These are phyloP conservation scores for Herpetotheres cachinnans DNA, from an alignment of 2,113 vertebrate species.

Conservation along the genomic window DNA sequence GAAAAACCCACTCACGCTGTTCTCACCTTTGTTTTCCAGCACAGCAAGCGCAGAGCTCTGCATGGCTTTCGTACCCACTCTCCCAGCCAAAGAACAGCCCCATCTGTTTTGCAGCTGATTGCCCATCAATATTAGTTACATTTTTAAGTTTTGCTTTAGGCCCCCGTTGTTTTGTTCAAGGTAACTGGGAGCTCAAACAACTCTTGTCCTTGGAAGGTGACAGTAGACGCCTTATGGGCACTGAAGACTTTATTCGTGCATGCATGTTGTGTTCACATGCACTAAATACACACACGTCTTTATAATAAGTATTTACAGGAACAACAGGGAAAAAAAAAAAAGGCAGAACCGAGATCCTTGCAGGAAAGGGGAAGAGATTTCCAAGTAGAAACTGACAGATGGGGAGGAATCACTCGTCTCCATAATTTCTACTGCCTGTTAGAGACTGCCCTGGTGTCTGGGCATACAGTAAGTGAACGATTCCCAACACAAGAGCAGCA, in stretches of 20 bases:
- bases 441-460: accelerated
- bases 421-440: not conserved
- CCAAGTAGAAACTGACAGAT: not conserved
- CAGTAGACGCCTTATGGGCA: not conserved
- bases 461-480: accelerated
- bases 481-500: not conserved
- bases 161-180: not conserved
- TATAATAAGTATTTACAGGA: not conserved
- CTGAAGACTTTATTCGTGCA: not conserved
- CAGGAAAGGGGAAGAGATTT: slow-evolving; percentile 13
- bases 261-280: not conserved
- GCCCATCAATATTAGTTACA: not conserved
- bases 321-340: not conserved
- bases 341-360: not conserved
- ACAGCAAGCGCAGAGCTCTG: not conserved
- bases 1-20: not conserved
- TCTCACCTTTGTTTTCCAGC: not conserved
- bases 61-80: accelerated
- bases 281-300: not conserved
- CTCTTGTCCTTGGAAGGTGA: not conserved
- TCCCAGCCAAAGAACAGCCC: not conserved
- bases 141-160: not conserved
- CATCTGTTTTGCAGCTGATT: slow-evolving; percentile 3
- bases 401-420: not conserved
- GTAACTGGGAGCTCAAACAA: not conserved